Conservation (phyloP, 2,113 vertebrate genomes). For the Tylochromis polylepis region DNA sequence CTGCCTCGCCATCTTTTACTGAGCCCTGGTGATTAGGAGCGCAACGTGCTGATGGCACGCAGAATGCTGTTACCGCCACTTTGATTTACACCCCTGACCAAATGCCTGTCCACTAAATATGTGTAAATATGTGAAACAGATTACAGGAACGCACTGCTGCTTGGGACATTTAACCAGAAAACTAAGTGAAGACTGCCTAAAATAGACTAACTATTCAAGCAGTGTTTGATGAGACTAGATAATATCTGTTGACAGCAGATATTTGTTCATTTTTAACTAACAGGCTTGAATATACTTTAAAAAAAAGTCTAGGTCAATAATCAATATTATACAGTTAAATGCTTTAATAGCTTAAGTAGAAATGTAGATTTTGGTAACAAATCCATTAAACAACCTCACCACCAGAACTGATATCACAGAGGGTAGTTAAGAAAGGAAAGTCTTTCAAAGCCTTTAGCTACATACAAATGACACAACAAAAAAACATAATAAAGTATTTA, state of each 20-base stretch:
- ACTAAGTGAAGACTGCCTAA: background rate
- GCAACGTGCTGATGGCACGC: constrained; percentile 23
- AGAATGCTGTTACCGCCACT: background rate
- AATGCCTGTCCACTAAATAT: background rate
- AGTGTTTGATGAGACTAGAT: background rate
- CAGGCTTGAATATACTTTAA: background rate
- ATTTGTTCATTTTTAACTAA: background rate
- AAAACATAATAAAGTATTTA: background rate
- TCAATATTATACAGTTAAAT: background rate
- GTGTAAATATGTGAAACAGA: background rate
- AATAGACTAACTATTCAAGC: background rate
- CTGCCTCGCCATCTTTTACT: constrained; percentile 50
- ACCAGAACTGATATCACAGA: background rate
- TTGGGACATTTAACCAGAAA: background rate
- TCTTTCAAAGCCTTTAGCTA: background rate
- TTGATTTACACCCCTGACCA: constrained; percentile 32
- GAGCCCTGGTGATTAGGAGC: constrained; percentile 50
- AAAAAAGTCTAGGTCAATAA: too few relatives aligned
- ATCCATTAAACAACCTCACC: background rate
- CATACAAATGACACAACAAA: background rate
- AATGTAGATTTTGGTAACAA: background rate
- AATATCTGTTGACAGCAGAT: background rate
- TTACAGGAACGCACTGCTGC: background rate
- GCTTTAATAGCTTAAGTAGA: background rate
- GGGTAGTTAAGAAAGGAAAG: background rate